Evolutionary conservation across 2,797 vertebrate species (phyloP).

Genomic region (Cyclura pinguis): DNA sequence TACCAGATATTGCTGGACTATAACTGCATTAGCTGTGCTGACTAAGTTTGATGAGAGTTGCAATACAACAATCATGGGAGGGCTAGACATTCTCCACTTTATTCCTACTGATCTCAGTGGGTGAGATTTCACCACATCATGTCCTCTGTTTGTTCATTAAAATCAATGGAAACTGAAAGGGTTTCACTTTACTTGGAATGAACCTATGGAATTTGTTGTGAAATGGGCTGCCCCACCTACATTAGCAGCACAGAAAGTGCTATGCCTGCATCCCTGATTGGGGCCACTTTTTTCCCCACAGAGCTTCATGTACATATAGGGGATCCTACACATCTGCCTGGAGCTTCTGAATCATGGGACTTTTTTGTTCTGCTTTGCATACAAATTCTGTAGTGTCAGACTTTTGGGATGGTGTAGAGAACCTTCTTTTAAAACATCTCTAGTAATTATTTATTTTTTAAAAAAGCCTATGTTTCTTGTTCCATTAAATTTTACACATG

Average conservation of each 20-base stretch:
- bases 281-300: background rate
- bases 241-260: background rate
- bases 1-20: background rate
- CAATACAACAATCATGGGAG: background rate
- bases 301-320: too few relatives aligned
- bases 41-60: background rate
- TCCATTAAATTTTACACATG: conserved; percentile 32
- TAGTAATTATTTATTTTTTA: background rate
- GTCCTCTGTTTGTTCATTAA: background rate
- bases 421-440: conserved; percentile 22
- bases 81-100: background rate
- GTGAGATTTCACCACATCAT: background rate
- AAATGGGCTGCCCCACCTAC: background rate
- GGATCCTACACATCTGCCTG: background rate
- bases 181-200: background rate
- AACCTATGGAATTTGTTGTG: background rate
- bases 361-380: background rate
- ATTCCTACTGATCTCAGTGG: background rate
- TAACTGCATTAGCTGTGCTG: background rate
- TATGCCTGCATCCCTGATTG: background rate
- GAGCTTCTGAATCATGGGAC: background rate
- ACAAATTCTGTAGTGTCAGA: background rate
- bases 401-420: background rate
- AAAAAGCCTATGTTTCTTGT: conserved; percentile 8
- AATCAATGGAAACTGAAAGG: background rate